phyloP scores from a whole-genome alignment of 2,797 vertebrate genomes.

The Pampus argenteus region DNA sequence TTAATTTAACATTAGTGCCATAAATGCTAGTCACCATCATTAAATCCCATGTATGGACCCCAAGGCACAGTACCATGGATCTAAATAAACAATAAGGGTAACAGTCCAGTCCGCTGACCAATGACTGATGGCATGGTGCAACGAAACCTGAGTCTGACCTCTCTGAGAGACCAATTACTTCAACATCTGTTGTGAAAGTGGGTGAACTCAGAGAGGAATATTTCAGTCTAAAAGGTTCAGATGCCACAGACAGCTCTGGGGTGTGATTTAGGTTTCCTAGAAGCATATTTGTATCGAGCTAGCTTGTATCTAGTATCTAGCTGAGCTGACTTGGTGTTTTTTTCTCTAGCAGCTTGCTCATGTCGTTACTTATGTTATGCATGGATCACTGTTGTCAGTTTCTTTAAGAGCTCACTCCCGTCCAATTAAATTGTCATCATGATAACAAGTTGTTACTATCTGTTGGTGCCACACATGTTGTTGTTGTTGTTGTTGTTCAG shows the following conservation, averaged over 20 bases:
- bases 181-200: conserved; percentile 44
- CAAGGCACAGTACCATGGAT: background rate
- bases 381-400: background rate
- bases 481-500: too few relatives aligned
- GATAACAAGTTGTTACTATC: too few relatives aligned
- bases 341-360: background rate
- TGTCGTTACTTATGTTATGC: too few relatives aligned
- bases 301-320: background rate
- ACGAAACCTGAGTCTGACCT: conserved; percentile 28
- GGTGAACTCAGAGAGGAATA: conserved; percentile 16
- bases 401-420: too few relatives aligned
- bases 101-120: background rate
- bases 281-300: conserved; percentile 1
- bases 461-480: too few relatives aligned
- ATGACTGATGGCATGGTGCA: background rate
- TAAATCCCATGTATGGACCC: background rate
- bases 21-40: background rate
- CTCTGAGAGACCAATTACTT: conserved; percentile 18
- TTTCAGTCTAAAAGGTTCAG: conserved; percentile 37
- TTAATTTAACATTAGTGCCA: background rate
- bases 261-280: conserved; percentile 2
- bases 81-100: conserved; percentile 22
- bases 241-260: background rate
- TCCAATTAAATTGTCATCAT: too few relatives aligned
- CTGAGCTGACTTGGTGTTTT: background rate